A percentile compares a stretch with the other conserved stretches of the same genome.
Conservation (phyloP, 2,113 vertebrate genomes). For the Clarias macrocephalus region DNA sequence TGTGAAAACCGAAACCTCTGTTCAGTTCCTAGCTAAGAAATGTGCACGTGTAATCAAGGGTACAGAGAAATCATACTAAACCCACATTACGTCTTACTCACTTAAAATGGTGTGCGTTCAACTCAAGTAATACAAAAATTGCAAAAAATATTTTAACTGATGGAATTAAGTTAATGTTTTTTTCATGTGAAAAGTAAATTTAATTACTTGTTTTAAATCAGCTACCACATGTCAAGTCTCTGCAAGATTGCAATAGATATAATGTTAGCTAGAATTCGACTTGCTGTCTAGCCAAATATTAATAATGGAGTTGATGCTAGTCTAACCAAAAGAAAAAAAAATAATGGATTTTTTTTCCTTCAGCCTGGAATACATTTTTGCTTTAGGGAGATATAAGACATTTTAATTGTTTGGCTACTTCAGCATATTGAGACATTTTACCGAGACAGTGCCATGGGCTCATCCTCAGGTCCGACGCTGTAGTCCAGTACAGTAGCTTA, state of each 20-base stretch:
- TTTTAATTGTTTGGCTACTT: not conserved
- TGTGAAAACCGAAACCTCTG: not conserved
- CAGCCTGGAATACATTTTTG: not conserved
- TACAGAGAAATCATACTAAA: not conserved
- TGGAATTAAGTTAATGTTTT: not conserved
- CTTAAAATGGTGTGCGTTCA: not conserved
- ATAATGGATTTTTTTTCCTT: not conserved
- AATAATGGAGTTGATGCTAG: not conserved
- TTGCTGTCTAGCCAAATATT: not conserved
- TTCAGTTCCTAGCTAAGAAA: not conserved
- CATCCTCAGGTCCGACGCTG: not conserved
- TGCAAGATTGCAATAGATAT: not conserved
- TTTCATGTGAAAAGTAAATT: not conserved
- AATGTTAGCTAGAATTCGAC: not conserved
- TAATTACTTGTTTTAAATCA: not conserved
- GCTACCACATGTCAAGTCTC: not conserved
- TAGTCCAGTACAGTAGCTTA: not conserved
- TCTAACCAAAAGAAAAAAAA: not conserved
- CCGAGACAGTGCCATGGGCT: not conserved
- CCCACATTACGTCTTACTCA: not conserved
- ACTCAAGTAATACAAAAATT: not conserved
- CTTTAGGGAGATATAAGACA: not conserved
- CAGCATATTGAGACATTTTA: not conserved
- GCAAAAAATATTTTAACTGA: not conserved
- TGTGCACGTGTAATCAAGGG: not conserved